Base-by-base conservation (phyloP, 2,888 invertebrate genomes). In the Troides helena region DNA sequence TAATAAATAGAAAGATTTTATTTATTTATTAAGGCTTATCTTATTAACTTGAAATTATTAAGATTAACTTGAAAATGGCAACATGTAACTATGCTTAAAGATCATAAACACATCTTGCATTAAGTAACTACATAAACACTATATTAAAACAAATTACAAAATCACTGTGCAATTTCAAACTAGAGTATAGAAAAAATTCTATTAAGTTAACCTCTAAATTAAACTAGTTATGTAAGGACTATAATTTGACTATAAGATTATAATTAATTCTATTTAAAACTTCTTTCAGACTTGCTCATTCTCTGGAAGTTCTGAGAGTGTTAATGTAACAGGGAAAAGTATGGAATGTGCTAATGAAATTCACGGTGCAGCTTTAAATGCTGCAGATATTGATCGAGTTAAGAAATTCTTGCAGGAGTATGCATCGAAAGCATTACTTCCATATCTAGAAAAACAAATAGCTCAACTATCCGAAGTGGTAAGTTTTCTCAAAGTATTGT, bases 401-500 rank as follows among this genome's bases (percentile, higher is more conserved):
- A 95, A 96, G 78, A 94, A 95, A 75, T 96, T 99, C 81, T 94
- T 99, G 59, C 96, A 96, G 79, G 98, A 99, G 81, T 99, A 98
- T 90, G 95, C 96, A 71, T 94, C 96, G 18, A 95, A 96, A 80
- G 97, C 97, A 30, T 90, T 99, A 71, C 92, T 99, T 72, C 99
- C 99, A 0, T 97, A 98, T 86, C 95, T 98, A 57, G 99, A 99
- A 85, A 95, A 96, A 81, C 96, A 98, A 87, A 96, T 99, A 79
- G 94, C 94, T 68, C 93, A 95, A 71, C 87, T 98, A 58, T 96
- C 95, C 80, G 98, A 98, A 84, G 94, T 95, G 75, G 95, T 96
- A 83, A 87, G 89, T 83, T 71, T 23, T 39, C 30, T 25, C 25
- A 3, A 46, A 46, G 46, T 46, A 46, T 46, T 14, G 14, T 30